These are phyloP conservation scores for Phenacoccus solenopsis DNA, from an alignment of 1,140 invertebrate genomes.

Conservation along the genomic window DNA sequence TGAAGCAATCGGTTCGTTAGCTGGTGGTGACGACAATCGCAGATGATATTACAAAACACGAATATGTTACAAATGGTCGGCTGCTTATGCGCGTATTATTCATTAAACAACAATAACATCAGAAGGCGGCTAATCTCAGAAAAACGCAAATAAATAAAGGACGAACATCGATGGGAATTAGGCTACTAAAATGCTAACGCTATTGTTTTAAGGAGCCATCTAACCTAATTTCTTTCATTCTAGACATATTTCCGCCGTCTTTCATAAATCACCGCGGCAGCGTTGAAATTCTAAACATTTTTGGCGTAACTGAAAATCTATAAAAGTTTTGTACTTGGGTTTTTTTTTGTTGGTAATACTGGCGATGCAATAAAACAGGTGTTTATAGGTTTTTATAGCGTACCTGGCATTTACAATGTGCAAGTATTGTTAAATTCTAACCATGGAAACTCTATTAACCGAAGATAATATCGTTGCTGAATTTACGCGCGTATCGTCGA, in stretches of 20 bases:
- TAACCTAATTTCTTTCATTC: not conserved
- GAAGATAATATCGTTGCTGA: too few species aligned
- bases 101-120: constrained; percentile 7
- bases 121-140: constrained; percentile 11
- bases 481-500: too few species aligned
- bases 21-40: not conserved
- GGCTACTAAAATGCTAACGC: not conserved
- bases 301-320: too few species aligned
- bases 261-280: not conserved
- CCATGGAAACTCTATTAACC: too few species aligned
- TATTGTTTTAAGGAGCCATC: not conserved
- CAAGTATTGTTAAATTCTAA: too few species aligned
- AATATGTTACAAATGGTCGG: constrained; percentile 8
- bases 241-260: not conserved
- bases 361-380: too few species aligned
- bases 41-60: constrained; percentile 10
- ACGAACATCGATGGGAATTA: constrained; percentile 3
- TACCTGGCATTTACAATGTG: too few species aligned
- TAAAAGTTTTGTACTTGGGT: too few species aligned
- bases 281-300: not conserved
- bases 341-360: too few species aligned
- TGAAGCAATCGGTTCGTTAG: constrained; percentile 13
- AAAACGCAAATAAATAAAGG: not conserved
- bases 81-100: not conserved
- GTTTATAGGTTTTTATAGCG: too few species aligned